These are phyloP conservation scores for Theropithecus gelada DNA, from an alignment of 2,113 vertebrate species.

Conservation along the genomic window DNA sequence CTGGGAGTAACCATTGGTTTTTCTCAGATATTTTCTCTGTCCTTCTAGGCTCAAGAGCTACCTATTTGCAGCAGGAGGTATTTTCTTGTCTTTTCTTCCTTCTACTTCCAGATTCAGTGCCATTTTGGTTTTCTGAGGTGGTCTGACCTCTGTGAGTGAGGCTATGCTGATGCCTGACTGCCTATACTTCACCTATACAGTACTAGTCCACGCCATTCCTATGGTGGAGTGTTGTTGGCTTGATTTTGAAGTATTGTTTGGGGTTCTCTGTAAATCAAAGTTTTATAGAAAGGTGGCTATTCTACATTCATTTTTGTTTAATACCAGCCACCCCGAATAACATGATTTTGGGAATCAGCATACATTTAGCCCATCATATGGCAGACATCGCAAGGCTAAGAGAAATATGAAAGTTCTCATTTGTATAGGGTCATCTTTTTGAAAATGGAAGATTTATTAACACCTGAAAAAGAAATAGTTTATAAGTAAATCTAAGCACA, in stretches of 20 bases:
- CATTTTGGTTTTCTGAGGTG: not conserved
- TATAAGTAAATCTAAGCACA: not conserved
- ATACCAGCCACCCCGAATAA: not conserved
- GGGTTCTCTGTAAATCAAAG: not conserved
- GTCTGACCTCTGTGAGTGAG: not conserved
- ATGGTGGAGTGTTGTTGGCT: not conserved
- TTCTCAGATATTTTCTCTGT: not conserved
- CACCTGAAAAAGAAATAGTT: not conserved
- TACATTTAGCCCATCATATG: not conserved
- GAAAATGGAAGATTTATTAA: not conserved
- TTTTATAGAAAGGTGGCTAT: not conserved
- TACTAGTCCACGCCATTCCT: no score
- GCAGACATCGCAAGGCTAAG: not conserved
- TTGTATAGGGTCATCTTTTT: not conserved
- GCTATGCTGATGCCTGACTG: not conserved
- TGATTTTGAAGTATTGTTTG: not conserved
- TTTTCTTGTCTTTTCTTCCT: not conserved
- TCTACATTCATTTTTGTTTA: not conserved
- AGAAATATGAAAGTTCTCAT: not conserved
- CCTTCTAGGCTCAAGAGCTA: not conserved
- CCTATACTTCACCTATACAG: rapidly evolving
- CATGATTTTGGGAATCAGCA: not conserved
- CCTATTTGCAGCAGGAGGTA: not conserved
- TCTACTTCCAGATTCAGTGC: not conserved
- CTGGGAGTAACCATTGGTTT: not conserved